Conservation (phyloP, 2,113 vertebrate species). For the Pollachius pollachius region DNA sequence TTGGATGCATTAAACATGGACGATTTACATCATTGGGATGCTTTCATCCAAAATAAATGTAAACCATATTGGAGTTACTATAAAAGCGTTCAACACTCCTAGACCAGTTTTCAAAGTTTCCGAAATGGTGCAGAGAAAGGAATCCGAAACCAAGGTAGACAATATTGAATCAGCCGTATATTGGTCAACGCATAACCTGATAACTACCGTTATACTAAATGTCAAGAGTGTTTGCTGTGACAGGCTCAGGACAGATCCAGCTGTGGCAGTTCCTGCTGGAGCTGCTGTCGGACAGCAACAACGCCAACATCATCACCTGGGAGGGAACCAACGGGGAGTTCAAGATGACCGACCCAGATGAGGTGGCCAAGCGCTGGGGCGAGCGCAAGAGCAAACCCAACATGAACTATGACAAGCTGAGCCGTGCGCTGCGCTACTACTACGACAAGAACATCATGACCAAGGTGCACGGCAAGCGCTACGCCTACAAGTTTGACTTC, state of each 20-base stretch:
- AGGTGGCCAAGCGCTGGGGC: conserved; percentile 84
- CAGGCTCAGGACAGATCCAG: conserved; percentile 84
- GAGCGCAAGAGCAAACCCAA: conserved; percentile 83
- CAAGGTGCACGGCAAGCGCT: conserved; percentile 79
- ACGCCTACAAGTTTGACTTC: conserved; percentile 79
- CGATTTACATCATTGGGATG: no score
- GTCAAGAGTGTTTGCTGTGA: conserved; percentile 8
- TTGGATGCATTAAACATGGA: no score
- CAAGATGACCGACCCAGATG: conserved; percentile 85
- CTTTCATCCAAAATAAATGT: no score
- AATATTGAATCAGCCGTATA: no score
- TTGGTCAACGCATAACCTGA: no score
- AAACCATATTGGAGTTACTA: no score
- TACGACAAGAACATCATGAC: conserved; percentile 84
- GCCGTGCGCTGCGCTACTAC: conserved; percentile 75
- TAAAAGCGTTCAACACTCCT: no score
- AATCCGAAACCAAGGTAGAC: no score
- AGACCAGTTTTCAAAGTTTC: no score
- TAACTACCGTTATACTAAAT: no score
- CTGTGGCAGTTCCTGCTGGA: conserved; percentile 84
- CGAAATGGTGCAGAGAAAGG: no score
- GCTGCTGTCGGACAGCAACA: conserved; percentile 78
- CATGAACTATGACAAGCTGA: conserved; percentile 82
- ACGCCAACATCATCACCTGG: conserved; percentile 78
- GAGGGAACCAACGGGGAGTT: conserved; percentile 83